A percentile compares a stretch with the other conserved stretches of the same genome.
These are phyloP conservation scores for Leptopilina myrica DNA, from an alignment of 2,888 invertebrate genomes.

Conservation along the genomic window DNA sequence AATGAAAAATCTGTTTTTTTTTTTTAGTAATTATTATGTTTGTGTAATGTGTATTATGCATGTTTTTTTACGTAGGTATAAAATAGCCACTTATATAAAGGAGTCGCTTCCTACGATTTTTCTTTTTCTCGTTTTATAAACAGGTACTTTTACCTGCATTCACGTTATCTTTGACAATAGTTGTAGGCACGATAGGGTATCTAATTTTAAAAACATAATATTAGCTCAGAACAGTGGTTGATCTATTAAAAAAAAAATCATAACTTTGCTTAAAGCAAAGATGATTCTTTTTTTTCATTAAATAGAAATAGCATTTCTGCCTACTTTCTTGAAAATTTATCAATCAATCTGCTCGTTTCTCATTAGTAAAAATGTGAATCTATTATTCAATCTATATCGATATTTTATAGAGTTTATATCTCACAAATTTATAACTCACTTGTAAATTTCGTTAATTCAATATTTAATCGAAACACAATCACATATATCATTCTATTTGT, in stretches of 20 bases:
- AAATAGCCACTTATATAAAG: constrained; percentile 28
- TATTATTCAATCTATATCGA: constrained; percentile 19
- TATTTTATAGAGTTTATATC: not conserved
- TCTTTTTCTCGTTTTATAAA: constrained; percentile 34
- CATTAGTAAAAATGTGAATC: constrained; percentile 15
- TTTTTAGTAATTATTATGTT: not conserved
- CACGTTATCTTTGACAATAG: constrained; percentile 56
- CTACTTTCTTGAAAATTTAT: constrained; percentile 36
- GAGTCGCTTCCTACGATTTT: constrained; percentile 42
- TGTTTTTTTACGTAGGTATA: constrained; percentile 15
- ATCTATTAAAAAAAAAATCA: not conserved
- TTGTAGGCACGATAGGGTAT: constrained; percentile 71
- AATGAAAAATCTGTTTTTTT: not conserved
- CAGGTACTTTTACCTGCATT: constrained; percentile 46
- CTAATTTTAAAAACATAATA: constrained; percentile 57
- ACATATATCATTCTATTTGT: no score
- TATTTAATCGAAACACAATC: not conserved
- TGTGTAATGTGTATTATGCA: constrained; percentile 17
- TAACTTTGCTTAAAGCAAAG: constrained; percentile 18
- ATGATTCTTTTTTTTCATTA: not conserved
- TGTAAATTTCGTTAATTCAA: not conserved
- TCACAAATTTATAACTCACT: not conserved
- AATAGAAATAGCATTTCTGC: constrained; percentile 36
- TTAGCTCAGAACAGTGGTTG: constrained; percentile 23
- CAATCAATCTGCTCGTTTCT: not conserved